Evolutionary conservation across 2,797 vertebrate genomes (phyloP), one percentile per base, ranked within the genome.

Genomic region (Zalophus californianus): DNA sequence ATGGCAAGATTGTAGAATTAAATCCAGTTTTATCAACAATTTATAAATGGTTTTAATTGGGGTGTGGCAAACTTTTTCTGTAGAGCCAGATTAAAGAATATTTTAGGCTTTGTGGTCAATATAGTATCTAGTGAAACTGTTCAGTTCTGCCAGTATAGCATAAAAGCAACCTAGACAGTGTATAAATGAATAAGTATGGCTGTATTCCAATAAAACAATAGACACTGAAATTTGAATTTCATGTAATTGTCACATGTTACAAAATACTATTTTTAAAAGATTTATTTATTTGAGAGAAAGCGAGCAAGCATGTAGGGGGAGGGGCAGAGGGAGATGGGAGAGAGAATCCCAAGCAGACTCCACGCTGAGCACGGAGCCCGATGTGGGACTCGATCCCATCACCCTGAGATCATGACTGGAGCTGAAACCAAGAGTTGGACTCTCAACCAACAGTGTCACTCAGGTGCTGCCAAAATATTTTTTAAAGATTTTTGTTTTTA

Each of bases 181-280:
- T 3, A 29, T 38, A 78, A 52, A 32, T 83, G 41, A 66, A 2
- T 54, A 58, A 94, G 5, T 44, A 20, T 50, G 62, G 44, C 41
- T 77, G 18, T 58, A 13, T 90, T 92, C 23, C 78, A 66, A 1
- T 77, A 72, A 75, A 91, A 79, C 41, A 41, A 27, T 86, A 86
- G 25, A 54, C 3, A 83, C 8, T 77, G 20, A 70, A 92, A 70
- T 94, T 90, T 88, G 56, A 93, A 73, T 93, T 91, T 83, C 29
- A 18, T 60, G 9, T 54, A 88, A 70, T 95, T 93, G 44, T 87
- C 32, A 79, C 75, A 11, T 50, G 1, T 72, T 75, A 50, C 41
- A 84, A 72, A 92, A 78, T 58, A 41, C 10, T 86, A 2, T 64
- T 56, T 92, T 93, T 83, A 32, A 18, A 50, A 77, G 27, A 41